Conservation (phyloP, 2,888 invertebrate species). For the Cheilosia vernalis region DNA sequence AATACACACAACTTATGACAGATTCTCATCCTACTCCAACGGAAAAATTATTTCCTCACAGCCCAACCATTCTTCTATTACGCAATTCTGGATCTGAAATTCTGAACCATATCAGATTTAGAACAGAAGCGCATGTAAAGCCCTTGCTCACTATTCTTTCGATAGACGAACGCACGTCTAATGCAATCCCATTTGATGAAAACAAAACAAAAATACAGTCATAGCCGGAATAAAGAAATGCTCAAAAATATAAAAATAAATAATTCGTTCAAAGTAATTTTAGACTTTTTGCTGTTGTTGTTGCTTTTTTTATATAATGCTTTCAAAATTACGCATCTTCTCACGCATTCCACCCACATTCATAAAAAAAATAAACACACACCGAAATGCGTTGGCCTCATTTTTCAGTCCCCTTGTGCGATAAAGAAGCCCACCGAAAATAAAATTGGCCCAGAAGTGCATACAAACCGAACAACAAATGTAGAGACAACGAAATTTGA, state of each 20-base stretch:
- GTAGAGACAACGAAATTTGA: conserved; percentile 62
- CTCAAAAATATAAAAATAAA: conserved; percentile 45
- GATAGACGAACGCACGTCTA: conserved; percentile 19
- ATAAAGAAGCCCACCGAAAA: conserved; percentile 51
- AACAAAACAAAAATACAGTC: conserved; percentile 42
- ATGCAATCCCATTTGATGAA: conserved; percentile 31
- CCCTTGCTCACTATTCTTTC: conserved; percentile 54
- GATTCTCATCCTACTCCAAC: too few species aligned
- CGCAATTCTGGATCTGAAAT: background rate
- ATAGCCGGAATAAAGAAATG: conserved; percentile 50
- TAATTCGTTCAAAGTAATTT: conserved; percentile 39
- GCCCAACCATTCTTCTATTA: background rate
- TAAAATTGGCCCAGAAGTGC: conserved; percentile 63
- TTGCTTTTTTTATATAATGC: conserved; percentile 7
- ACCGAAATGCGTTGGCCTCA: conserved; percentile 68
- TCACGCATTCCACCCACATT: conserved; percentile 65
- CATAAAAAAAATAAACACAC: conserved; percentile 10
- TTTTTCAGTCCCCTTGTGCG: conserved; percentile 44
- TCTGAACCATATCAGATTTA: background rate
- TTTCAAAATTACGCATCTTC: conserved; percentile 50
- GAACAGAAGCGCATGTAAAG: conserved; percentile 36
- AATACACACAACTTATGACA: too few species aligned
- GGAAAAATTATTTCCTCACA: too few species aligned
- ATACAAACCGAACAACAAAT: conserved; percentile 49
- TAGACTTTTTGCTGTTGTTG: conserved; percentile 28